phyloP scores from a whole-genome alignment of 2,888 invertebrate species.

The Euplexia lucipara region DNA sequence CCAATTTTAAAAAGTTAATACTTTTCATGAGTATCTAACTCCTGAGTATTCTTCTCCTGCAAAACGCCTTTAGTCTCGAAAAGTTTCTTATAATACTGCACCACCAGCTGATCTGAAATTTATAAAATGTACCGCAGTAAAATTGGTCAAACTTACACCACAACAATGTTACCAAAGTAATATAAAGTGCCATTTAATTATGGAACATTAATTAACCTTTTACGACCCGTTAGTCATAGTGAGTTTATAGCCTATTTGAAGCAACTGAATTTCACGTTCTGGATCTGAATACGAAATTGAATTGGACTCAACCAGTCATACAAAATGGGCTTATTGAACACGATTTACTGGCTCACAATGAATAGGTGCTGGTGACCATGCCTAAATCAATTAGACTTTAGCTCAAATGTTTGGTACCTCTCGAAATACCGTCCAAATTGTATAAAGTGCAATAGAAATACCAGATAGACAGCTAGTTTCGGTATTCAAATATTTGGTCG shows the following conservation, averaged over 20 bases:
- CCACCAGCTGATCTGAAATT: constrained; percentile 38
- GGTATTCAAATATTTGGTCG: neutral
- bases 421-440: constrained; percentile 31
- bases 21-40: constrained; percentile 52
- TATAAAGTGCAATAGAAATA: constrained; percentile 18
- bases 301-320: constrained; percentile 69
- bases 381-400: constrained; percentile 56
- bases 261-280: constrained; percentile 62
- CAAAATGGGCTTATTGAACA: constrained; percentile 67
- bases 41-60: constrained; percentile 31
- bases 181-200: constrained; percentile 32
- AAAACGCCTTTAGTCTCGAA: constrained; percentile 46
- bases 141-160: neutral
- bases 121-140: constrained; percentile 28
- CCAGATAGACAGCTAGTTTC: neutral
- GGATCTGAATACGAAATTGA: constrained; percentile 70
- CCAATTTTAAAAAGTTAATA: constrained; percentile 56
- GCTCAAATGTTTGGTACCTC: constrained; percentile 32
- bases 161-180: constrained; percentile 7
- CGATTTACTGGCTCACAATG: constrained; percentile 66
- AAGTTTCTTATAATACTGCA: constrained; percentile 43
- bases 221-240: constrained; percentile 39
- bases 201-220: constrained; percentile 38
- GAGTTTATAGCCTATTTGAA: constrained; percentile 53
- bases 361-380: constrained; percentile 63